These are phyloP conservation scores for Myrmecophaga tridactyla DNA, from an alignment of 2,113 vertebrate genomes.

Conservation along the genomic window DNA sequence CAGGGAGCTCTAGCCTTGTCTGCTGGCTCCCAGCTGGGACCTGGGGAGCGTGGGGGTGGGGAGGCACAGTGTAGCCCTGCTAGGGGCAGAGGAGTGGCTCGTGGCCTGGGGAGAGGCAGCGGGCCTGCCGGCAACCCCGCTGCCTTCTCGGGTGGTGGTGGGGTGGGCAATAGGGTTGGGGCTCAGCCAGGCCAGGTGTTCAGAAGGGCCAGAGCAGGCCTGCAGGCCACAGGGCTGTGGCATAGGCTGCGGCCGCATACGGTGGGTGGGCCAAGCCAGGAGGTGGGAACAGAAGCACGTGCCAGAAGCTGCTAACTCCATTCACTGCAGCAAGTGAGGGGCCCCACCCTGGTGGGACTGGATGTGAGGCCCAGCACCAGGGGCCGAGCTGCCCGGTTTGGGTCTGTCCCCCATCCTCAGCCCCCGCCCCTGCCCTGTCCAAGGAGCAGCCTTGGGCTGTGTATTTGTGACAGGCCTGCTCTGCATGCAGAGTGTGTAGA, in stretches of 20 bases:
- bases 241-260: rapidly evolving
- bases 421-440: no score
- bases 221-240: rapidly evolving
- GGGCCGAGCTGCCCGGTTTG: neutral
- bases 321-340: neutral
- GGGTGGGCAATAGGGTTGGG: neutral
- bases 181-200: neutral
- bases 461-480: rapidly evolving
- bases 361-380: neutral
- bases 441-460: neutral
- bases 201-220: neutral
- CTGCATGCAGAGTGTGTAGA: neutral
- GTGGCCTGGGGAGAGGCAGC: no score
- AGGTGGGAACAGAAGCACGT: no score
- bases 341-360: no score
- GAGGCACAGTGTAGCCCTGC: rapidly evolving
- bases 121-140: no score
- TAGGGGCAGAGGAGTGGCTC: neutral
- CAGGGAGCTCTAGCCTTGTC: neutral
- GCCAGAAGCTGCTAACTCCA: rapidly evolving
- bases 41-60: neutral
- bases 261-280: rapidly evolving
- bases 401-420: no score
- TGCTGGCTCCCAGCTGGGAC: neutral
- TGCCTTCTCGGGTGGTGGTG: no score